Evolutionary conservation across 2,113 vertebrate species (phyloP).

Genomic region (Turnix velox): DNA sequence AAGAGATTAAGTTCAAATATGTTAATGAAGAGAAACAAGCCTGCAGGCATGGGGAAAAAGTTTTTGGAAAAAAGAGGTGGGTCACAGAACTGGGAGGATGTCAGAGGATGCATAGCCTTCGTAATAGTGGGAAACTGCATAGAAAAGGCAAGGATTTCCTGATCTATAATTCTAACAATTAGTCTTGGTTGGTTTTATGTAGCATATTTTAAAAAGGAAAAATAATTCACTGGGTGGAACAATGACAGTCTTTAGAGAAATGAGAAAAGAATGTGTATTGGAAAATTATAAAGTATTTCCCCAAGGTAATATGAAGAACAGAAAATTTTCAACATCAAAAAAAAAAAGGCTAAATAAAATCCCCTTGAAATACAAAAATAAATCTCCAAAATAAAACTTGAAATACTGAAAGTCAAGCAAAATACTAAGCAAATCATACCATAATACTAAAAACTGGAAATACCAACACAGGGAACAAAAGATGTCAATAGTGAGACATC

Average conservation of each 20-base stretch:
- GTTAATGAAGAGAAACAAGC: conserved; percentile 37
- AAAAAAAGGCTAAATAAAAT: neutral
- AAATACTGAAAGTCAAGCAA: neutral
- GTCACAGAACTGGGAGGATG: conserved; percentile 5
- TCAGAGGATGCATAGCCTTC: neutral
- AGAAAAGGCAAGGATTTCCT: neutral
- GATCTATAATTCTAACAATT: neutral
- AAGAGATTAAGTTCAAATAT: conserved; percentile 52
- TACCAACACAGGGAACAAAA: neutral
- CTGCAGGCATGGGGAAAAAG: conserved; percentile 10
- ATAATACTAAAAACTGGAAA: conserved; percentile 62
- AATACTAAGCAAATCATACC: conserved; percentile 25
- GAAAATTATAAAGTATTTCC: neutral
- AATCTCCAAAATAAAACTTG: conserved; percentile 72
- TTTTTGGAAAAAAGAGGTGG: conserved; percentile 7
- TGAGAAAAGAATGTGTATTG: neutral
- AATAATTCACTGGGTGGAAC: neutral
- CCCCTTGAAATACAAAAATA: neutral
- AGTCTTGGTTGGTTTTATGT: neutral
- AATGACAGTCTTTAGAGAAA: neutral
- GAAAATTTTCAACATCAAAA: neutral
- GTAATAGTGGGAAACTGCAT: neutral
- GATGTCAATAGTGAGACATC: neutral
- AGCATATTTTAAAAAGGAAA: neutral
- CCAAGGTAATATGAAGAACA: neutral